Conservation (phyloP, 2,888 invertebrate species). For the Caenorhabditis panamensis region DNA sequence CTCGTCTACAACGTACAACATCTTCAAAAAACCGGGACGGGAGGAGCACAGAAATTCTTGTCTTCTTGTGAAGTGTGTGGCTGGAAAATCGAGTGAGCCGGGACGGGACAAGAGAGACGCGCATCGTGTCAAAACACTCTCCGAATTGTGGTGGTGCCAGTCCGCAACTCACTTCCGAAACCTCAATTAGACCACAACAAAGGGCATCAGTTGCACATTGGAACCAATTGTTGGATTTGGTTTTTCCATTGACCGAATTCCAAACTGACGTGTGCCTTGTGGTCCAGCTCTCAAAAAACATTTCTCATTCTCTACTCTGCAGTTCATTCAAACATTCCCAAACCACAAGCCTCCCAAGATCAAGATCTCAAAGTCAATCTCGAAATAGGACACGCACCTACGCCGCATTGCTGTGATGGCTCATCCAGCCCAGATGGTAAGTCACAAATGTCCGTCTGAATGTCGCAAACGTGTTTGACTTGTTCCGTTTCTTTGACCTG, state of each 20-base stretch:
- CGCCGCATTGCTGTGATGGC: conserved; percentile 39
- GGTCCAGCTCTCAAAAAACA: background rate
- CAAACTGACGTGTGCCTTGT: conserved; percentile 1
- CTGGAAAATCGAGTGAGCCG: conserved; percentile 14
- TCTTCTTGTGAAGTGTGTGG: conserved; percentile 38
- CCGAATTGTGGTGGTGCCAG: conserved; percentile 51
- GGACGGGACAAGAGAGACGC: conserved; percentile 25
- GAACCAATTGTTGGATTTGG: conserved; percentile 35
- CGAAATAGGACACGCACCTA: no score
- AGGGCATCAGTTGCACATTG: conserved; percentile 52
- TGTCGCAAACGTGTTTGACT: background rate
- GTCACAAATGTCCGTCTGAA: no score
- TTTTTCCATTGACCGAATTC: conserved; percentile 18
- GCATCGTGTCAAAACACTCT: conserved; percentile 56
- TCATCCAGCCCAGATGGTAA: conserved; percentile 38
- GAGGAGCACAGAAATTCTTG: background rate
- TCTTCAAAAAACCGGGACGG: conserved; percentile 9
- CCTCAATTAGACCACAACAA: conserved; percentile 60
- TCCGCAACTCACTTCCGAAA: conserved; percentile 58
- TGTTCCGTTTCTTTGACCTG: background rate
- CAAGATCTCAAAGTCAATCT: no score
- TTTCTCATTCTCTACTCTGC: background rate
- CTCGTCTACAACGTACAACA: conserved; percentile 17
- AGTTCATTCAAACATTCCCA: background rate
- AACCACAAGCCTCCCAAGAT: background rate